A percentile compares a stretch with the other conserved stretches of the same genome.
These are phyloP conservation scores for Danio rerio DNA, from an alignment of 2,113 vertebrate species.

Conservation along the genomic window DNA sequence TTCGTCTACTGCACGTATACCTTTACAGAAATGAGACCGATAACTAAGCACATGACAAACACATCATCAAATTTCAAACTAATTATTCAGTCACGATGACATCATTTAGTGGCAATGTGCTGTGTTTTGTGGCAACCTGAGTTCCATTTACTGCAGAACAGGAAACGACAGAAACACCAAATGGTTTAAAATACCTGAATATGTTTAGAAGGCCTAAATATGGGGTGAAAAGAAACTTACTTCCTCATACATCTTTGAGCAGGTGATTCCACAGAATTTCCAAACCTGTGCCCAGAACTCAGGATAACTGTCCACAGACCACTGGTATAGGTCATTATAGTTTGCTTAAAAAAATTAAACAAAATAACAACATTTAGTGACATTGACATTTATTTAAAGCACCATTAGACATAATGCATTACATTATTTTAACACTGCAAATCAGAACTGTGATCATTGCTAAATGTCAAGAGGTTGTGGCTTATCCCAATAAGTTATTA, in stretches of 20 bases:
- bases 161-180: neutral
- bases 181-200: neutral
- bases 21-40: neutral
- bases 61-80: neutral
- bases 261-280: constrained; percentile 86
- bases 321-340: constrained; percentile 91
- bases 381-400: neutral
- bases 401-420: neutral
- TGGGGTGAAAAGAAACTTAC: constrained; percentile 68
- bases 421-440: neutral
- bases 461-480: no score
- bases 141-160: neutral
- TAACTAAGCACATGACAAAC: neutral
- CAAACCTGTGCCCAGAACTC: constrained; percentile 96
- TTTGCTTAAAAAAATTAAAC: constrained; percentile 71
- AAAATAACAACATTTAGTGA: neutral
- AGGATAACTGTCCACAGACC: constrained; percentile 87
- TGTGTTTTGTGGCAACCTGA: neutral
- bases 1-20: neutral
- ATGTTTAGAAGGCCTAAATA: neutral
- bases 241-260: constrained; percentile 87
- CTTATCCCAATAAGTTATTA: no score
- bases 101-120: neutral
- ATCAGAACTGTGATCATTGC: neutral
- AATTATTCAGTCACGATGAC: neutral